Evolutionary conservation across 2,888 invertebrate genomes (phyloP).

Genomic region (Enoplolaimus lenunculus): DNA sequence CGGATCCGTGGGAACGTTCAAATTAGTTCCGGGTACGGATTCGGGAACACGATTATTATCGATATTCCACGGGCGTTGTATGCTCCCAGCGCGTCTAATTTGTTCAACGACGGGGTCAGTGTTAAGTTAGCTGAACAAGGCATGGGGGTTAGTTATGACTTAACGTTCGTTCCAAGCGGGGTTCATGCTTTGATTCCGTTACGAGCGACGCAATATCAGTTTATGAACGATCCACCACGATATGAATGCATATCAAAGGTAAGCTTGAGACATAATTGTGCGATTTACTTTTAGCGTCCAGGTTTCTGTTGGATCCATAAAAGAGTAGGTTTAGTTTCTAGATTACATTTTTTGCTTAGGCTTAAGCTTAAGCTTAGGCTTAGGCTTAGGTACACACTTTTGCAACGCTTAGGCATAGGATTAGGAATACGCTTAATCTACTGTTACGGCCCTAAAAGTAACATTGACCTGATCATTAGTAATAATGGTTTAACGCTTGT

Average conservation of each 20-base stretch:
- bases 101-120: constrained; percentile 33
- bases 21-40: constrained; percentile 29
- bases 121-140: constrained; percentile 32
- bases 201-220: constrained; percentile 19
- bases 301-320: too few species aligned
- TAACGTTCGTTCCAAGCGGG: constrained; percentile 12
- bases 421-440: too few species aligned
- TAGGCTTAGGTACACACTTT: too few species aligned
- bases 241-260: constrained; percentile 17
- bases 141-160: constrained; percentile 11
- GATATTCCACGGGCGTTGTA: constrained; percentile 28
- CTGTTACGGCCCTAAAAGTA: too few species aligned
- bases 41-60: constrained; percentile 29
- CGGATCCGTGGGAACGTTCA: constrained; percentile 19
- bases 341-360: too few species aligned
- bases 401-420: too few species aligned
- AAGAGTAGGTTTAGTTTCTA: too few species aligned
- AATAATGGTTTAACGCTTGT: too few species aligned
- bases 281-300: too few species aligned
- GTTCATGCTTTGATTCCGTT: constrained; percentile 18
- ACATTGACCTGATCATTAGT: too few species aligned
- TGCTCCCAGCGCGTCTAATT: constrained; percentile 27
- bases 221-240: constrained; percentile 22
- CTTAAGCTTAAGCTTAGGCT: too few species aligned
- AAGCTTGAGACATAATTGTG: too few species aligned